These are phyloP conservation scores for Axea sp. DNA, from an alignment of 2,888 invertebrate genomes.

Conservation along the genomic window DNA sequence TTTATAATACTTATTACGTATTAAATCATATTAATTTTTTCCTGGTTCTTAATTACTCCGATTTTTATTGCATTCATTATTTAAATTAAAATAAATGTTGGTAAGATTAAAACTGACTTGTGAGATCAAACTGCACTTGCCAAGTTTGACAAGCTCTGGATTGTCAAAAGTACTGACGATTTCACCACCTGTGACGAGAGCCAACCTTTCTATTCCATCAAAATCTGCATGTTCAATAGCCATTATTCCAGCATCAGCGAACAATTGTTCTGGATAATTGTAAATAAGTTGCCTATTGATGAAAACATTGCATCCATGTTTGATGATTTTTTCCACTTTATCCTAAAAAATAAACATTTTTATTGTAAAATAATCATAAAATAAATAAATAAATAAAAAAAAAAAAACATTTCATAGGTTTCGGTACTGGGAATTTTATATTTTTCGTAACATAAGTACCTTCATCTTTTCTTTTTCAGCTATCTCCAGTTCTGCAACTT, in stretches of 20 bases:
- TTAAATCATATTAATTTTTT: no score
- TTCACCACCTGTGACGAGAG: conserved; percentile 98
- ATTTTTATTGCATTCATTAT: no score
- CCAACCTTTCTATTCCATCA: conserved; percentile 98
- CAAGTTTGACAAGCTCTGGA: conserved; percentile 94
- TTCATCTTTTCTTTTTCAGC: conserved; percentile 99
- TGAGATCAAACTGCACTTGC: conserved; percentile 96
- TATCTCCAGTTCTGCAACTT: conserved; percentile 97
- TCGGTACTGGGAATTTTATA: no score
- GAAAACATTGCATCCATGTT: conserved; percentile 97
- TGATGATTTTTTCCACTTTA: conserved; percentile 97
- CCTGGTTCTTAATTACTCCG: no score
- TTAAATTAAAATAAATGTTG: conserved; percentile 1
- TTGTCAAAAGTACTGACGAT: conserved; percentile 99
- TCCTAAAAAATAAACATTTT: no score
- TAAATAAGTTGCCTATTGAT: conserved; percentile 99
- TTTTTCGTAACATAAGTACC: no score
- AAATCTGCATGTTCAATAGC: conserved; percentile 99
- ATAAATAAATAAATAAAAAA: no score
- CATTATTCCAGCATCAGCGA: conserved; percentile 99
- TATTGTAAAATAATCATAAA: no score
- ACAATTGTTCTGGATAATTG: conserved; percentile 99
- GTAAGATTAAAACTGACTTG: conserved; percentile 83
- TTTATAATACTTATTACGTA: no score
- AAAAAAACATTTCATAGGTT: no score